Evolutionary conservation across 1,140 invertebrate genomes (phyloP).

Genomic region (Hormaphis cornu): DNA sequence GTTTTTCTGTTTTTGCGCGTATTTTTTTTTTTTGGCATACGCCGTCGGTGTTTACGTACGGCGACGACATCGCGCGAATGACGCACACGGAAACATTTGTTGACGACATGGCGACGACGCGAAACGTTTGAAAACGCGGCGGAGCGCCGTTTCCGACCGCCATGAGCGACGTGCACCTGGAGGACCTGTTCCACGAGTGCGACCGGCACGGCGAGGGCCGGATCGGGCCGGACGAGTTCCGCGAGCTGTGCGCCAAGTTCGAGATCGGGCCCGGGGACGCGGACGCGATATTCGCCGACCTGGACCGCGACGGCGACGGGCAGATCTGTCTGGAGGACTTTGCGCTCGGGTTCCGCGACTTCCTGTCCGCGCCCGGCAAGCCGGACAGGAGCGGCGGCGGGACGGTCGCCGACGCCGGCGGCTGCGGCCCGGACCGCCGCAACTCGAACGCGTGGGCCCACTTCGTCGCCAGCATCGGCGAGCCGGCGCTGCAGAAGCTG

Average conservation of each 20-base stretch:
- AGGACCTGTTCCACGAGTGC: slow-evolving; percentile 43
- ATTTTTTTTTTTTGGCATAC: no score
- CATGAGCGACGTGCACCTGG: slow-evolving; percentile 38
- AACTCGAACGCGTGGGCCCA: slow-evolving; percentile 40
- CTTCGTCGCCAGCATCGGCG: slow-evolving; percentile 41
- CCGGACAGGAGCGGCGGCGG: slow-evolving; percentile 2
- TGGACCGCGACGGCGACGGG: slow-evolving; percentile 52
- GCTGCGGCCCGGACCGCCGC: slow-evolving; percentile 30
- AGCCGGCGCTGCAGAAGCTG: slow-evolving; percentile 40
- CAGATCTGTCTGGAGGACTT: slow-evolving; percentile 51
- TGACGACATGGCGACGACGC: no score
- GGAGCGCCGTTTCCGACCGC: no score
- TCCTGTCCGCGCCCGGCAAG: slow-evolving; percentile 38
- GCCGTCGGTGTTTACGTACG: no score
- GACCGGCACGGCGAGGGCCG: slow-evolving; percentile 43
- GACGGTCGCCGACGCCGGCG: slow-evolving; percentile 34
- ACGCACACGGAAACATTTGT: no score
- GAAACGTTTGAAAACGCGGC: no score
- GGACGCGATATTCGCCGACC: slow-evolving; percentile 47
- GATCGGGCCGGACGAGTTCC: slow-evolving; percentile 44
- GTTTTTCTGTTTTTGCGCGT: no score
- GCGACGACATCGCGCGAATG: no score
- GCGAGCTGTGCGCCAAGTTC: slow-evolving; percentile 43
- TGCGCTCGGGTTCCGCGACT: slow-evolving; percentile 47
- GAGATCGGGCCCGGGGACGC: slow-evolving; percentile 42